Evolutionary conservation across 2,113 vertebrate genomes (phyloP), one percentile per base, ranked within the genome.

Genomic region (Trichechus manatus): DNA sequence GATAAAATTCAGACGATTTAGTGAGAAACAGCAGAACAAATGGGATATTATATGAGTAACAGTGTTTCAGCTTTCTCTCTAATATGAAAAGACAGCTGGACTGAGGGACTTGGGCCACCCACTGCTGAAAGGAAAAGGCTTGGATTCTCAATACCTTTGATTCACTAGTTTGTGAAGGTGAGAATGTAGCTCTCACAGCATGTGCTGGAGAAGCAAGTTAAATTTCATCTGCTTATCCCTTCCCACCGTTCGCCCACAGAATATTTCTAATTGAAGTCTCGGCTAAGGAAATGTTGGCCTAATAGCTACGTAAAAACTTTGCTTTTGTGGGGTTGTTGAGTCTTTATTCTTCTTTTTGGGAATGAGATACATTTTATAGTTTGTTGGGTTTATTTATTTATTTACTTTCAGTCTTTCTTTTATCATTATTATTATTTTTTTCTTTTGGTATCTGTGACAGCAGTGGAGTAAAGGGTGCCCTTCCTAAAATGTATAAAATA

Each of bases 131-230:
- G 94, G 91, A 96, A 98, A 98, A 95, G 53, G 64, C 89, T 95
- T 89, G 89, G 84, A 91, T 98, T 87, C 95, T 96, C 88, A 91
- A 53, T 95, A 97, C 83, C 95, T 98, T 98, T 98, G 96, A 98
- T 98, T 98, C 66, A 89, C 0, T 27, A 92, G 87, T 95, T 98
- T 94, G 70, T 97, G 92, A 95, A 98, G 97, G 97, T 98, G 98
- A 98, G 96, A 98, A 96, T 94, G 23, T 0, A 97, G 75, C 90
- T 97, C 81, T 98, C 98, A 92, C 97, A 98, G 97, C 93, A 84
- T 94, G 96, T 66, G 64, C 97, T 95, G 77, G 81, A 95, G 95
- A 98, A 98, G 87, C 66, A 93, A 91, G 92, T 74, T 96, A 90
- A n/a, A 97, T 97, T 98, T 97, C 77, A 90, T 95, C 88, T 33